Base-by-base conservation (phyloP, 2,113 vertebrate species). In the Muntiacus muntjak region DNA sequence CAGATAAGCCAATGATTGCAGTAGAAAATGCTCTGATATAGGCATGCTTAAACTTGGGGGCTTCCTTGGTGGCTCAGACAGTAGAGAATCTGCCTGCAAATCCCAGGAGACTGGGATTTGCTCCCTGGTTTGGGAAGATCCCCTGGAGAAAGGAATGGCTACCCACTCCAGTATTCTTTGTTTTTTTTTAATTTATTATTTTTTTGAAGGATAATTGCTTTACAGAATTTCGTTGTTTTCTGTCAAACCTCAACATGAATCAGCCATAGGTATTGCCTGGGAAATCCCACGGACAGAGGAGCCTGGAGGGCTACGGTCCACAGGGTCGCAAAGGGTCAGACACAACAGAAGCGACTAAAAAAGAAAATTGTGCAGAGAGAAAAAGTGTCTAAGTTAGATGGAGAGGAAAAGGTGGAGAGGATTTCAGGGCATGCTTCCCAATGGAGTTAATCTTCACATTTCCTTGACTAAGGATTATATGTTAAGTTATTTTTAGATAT, bases 401-500 rank as follows among this genome's bases (percentile, higher is more conserved):
- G 12, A 64, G 23, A 58, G 52, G 45, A 79, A 64, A 78, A 62
- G 4, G 54, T 58, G 40, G 78, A 88, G 96, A 93, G 67, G 86
- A 89, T 52, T 87, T 89, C 40, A 94, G 60, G 7, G 30, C 52
- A 21, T 71, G 30, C 4, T 93, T 97, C 26, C 83, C 71, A 83
- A 6, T 45, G 79, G 47, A 96, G 43, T 23, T 52, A 43, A 87
- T 78, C 62, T 71, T 67, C 88, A 92, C 47, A 94, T 96, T 81
- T 82, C 64, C 78, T 93, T 95, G 64, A 94, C 81, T 89, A 71
- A 94, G 57, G 60, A 95, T 95, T 97, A 74, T 25, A 3, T 92
- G 10, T 88, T 87, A 90, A 90, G 74, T 28, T 97, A 94, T 93
- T 96, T 92, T 97, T 89, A 79, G 79, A 81, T 96, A 96, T 97